Conservation (phyloP, 2,113 vertebrate species). For the Podocnemis expansa region DNA sequence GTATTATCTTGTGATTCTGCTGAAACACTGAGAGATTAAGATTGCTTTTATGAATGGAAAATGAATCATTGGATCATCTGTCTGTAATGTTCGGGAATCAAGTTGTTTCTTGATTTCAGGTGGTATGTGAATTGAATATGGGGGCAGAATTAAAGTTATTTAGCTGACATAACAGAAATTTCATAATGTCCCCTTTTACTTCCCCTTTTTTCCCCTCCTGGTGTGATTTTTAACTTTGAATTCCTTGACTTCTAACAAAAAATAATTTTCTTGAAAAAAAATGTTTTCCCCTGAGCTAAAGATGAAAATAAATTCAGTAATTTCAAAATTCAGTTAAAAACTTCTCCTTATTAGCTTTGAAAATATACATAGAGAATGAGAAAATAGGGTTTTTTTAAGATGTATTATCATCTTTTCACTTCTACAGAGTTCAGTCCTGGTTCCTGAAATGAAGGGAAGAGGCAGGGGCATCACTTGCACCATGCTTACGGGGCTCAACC, state of each 20-base stretch:
- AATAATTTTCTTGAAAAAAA: not conserved
- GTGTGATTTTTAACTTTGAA: not conserved
- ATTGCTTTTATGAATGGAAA: not conserved
- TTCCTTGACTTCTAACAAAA: not conserved
- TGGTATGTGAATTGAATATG: not conserved
- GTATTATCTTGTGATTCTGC: not conserved
- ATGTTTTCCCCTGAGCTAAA: not conserved
- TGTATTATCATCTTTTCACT: not conserved
- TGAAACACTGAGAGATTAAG: not conserved
- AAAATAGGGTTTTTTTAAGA: not conserved
- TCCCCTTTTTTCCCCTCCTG: no score
- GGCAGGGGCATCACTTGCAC: no score
- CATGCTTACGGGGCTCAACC: no score
- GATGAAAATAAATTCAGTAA: not conserved
- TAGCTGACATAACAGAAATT: not conserved
- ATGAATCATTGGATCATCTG: not conserved
- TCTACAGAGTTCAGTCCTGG: not conserved
- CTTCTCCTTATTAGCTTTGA: not conserved
- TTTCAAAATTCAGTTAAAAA: not conserved
- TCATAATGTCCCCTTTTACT: not conserved
- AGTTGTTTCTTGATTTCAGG: not conserved
- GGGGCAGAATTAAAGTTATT: not conserved
- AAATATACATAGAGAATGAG: not conserved
- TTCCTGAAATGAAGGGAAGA: constrained; percentile 43
- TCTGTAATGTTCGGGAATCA: not conserved